A percentile compares a stretch with the other conserved stretches of the same genome.
Conservation (phyloP, 2,113 vertebrate species). For the Myiozetetes cayanensis region DNA sequence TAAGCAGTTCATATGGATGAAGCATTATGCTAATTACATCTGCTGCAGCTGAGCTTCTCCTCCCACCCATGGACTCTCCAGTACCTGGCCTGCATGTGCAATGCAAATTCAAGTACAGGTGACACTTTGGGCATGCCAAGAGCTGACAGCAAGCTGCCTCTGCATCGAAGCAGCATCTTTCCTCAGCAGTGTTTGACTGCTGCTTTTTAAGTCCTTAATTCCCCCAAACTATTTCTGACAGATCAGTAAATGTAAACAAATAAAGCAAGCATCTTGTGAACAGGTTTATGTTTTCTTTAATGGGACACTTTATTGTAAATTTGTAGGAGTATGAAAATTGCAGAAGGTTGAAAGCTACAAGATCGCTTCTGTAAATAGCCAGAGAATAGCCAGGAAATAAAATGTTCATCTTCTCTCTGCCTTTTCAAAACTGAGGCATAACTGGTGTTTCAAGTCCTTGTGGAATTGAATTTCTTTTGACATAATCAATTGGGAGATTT, state of each 20-base stretch:
- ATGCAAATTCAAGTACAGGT: neutral
- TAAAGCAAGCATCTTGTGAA: neutral
- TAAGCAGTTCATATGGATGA: neutral
- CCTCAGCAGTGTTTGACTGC: neutral
- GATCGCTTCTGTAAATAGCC: neutral
- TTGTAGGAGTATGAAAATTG: neutral
- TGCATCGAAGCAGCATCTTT: fast-evolving
- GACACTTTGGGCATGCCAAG: neutral
- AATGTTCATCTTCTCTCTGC: neutral
- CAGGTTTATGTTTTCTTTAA: neutral
- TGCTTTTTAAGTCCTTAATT: neutral
- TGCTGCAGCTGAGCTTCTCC: neutral
- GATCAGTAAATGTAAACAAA: neutral
- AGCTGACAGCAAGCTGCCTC: neutral
- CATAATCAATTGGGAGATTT: slow-evolving; percentile 4
- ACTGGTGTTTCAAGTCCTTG: neutral
- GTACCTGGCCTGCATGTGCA: neutral
- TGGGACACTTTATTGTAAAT: neutral
- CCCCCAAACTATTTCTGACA: neutral
- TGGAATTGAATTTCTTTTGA: neutral
- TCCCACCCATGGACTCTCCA: neutral
- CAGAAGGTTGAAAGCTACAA: neutral
- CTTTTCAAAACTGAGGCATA: neutral
- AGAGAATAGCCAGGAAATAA: neutral
- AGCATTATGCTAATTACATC: neutral